phyloP scores from a whole-genome alignment of 2,113 vertebrate genomes.

The Pipra filicauda region DNA sequence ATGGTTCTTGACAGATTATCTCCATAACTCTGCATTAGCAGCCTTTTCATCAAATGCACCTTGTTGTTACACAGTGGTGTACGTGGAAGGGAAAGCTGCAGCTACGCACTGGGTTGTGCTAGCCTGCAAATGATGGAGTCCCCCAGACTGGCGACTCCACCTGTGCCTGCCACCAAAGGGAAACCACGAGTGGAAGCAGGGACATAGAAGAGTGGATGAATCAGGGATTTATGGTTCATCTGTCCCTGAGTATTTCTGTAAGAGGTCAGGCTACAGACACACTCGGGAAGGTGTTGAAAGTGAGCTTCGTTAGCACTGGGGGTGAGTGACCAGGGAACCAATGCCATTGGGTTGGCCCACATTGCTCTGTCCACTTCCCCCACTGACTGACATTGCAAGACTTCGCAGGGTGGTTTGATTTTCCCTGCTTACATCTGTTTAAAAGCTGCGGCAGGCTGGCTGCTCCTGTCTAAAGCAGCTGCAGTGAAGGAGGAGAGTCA shows the following conservation, averaged over 20 bases:
- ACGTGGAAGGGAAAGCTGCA: background rate
- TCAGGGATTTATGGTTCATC: background rate
- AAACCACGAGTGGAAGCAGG: background rate
- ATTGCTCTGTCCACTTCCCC: background rate
- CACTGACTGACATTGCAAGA: background rate
- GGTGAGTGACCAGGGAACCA: background rate
- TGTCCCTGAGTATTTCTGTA: background rate
- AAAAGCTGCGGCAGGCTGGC: background rate
- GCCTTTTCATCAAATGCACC: background rate
- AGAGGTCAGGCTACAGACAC: background rate
- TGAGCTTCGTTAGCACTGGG: background rate
- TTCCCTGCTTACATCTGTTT: background rate
- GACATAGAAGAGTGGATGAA: background rate
- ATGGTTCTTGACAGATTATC: slow-evolving; percentile 44
- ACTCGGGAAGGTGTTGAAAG: background rate
- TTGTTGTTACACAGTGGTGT: background rate
- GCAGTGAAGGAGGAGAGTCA: background rate
- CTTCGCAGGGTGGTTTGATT: background rate
- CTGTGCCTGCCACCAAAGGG: background rate
- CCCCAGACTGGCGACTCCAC: background rate
- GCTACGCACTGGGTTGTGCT: background rate
- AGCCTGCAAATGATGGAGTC: background rate
- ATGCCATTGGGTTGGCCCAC: background rate
- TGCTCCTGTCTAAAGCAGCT: slow-evolving; percentile 8
- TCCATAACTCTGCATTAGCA: slow-evolving; percentile 4